A percentile compares a stretch with the other conserved stretches of the same genome.
Conservation (phyloP, 2,888 invertebrate genomes). For the Zygothrica quintamaculata region DNA sequence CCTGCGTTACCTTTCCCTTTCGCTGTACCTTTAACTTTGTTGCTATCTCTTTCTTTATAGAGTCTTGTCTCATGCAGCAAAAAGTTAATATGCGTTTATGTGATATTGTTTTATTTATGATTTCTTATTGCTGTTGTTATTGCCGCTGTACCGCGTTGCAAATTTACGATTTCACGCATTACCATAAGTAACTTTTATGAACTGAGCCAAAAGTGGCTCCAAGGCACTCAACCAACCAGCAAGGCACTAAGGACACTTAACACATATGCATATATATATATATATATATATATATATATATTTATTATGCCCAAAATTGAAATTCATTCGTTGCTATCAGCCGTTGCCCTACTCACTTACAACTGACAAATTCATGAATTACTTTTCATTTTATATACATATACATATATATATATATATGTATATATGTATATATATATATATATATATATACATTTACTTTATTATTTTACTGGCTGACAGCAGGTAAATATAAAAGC, state of each 20-base stretch:
- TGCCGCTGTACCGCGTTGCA: constrained; percentile 59
- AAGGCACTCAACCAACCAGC: neutral
- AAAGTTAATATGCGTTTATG: constrained; percentile 58
- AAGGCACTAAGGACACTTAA: constrained; percentile 35
- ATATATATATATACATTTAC: too few relatives aligned
- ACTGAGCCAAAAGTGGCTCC: constrained; percentile 22
- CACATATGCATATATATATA: constrained; percentile 36
- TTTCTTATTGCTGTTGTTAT: constrained; percentile 64
- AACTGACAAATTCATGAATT: constrained; percentile 53
- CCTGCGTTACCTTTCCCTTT: too few relatives aligned
- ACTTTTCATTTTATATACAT: constrained; percentile 18
- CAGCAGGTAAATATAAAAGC: constrained; percentile 28
- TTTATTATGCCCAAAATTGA: constrained; percentile 64
- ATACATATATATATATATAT: too few relatives aligned
- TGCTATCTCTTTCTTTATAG: neutral
- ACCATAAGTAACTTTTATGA: constrained; percentile 65
- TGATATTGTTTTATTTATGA: constrained; percentile 77
- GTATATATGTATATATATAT: too few relatives aligned
- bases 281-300: too few relatives aligned
- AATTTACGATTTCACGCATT: constrained; percentile 70
- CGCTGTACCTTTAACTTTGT: constrained; percentile 40
- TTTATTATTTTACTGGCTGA: too few relatives aligned
- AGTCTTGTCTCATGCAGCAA: neutral
- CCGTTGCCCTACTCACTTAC: constrained; percentile 53
- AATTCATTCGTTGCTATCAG: constrained; percentile 54